Percentiles rank a stretch among this genome's conserved stretches.
Evolutionary conservation across 2,113 vertebrate species (phyloP).

Genomic region (Phoxinus phoxinus): DNA sequence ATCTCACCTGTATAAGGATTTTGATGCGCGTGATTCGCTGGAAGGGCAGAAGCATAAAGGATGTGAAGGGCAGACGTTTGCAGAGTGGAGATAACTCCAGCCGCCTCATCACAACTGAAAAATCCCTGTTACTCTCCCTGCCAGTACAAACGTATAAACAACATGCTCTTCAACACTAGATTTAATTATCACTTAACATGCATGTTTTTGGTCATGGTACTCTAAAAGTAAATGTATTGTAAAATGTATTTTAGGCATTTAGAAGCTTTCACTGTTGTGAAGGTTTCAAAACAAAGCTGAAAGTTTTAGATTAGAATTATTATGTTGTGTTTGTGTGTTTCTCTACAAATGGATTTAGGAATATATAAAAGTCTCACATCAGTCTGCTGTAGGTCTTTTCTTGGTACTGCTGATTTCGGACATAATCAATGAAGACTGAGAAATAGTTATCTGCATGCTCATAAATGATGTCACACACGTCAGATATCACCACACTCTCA

Average conservation of each 20-base stretch:
- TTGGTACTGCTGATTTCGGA: slow-evolving; percentile 81
- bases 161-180: neutral
- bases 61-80: slow-evolving; percentile 77
- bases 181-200: neutral
- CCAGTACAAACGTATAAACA: neutral
- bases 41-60: slow-evolving; percentile 81
- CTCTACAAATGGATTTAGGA: neutral
- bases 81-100: slow-evolving; percentile 80
- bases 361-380: slow-evolving; percentile 68
- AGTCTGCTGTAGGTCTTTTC: slow-evolving; percentile 80
- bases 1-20: slow-evolving; percentile 63
- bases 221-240: neutral
- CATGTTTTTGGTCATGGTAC: neutral
- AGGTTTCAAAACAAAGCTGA: neutral
- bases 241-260: neutral
- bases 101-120: slow-evolving; percentile 70
- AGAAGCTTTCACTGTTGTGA: neutral
- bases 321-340: neutral
- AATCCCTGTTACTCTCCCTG: slow-evolving; percentile 80
- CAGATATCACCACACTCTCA: slow-evolving; percentile 72
- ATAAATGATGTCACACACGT: slow-evolving; percentile 80
- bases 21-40: slow-evolving; percentile 81
- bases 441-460: slow-evolving; percentile 73
- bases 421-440: slow-evolving; percentile 77
- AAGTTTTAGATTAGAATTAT: neutral